Percentiles rank a stretch among this genome's conserved stretches.
Conservation (phyloP, 2,888 invertebrate genomes). For the Zhuqinia jingwanae region DNA sequence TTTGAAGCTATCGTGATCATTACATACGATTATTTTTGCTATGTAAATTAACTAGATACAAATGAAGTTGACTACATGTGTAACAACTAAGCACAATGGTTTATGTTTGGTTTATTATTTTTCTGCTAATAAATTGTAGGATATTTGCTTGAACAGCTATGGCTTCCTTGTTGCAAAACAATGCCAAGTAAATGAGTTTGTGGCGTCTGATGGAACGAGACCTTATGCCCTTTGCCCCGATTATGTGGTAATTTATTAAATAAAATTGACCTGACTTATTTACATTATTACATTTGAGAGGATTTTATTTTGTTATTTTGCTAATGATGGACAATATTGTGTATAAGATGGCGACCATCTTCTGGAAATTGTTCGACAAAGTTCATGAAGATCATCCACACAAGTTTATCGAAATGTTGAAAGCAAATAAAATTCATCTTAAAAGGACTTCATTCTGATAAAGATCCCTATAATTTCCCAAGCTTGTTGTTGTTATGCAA, state of each 20-base stretch:
- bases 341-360: conserved; percentile 37
- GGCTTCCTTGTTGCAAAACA: conserved; percentile 81
- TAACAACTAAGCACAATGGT: too few relatives aligned
- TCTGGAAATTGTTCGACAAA: conserved; percentile 39
- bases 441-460: background rate
- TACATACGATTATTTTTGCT: conserved; percentile 51
- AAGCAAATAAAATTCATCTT: background rate
- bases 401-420: too few relatives aligned
- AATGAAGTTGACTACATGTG: background rate
- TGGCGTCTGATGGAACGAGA: conserved; percentile 86
- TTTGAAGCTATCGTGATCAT: conserved; percentile 55
- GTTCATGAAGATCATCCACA: too few relatives aligned
- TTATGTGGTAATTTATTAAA: too few relatives aligned
- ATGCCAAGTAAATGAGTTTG: conserved; percentile 91
- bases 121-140: background rate
- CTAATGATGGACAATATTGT: too few relatives aligned
- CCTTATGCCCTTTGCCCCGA: conserved; percentile 90
- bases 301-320: too few relatives aligned
- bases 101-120: too few relatives aligned
- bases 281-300: too few relatives aligned
- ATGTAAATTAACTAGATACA: background rate
- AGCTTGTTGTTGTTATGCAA: conserved; percentile 21
- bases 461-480: background rate
- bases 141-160: conserved; percentile 57
- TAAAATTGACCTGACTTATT: too few relatives aligned